Percentiles rank a stretch among this genome's conserved stretches.
These are phyloP conservation scores for Orthonyx spaldingii DNA, from an alignment of 2,113 vertebrate species.

Conservation along the genomic window DNA sequence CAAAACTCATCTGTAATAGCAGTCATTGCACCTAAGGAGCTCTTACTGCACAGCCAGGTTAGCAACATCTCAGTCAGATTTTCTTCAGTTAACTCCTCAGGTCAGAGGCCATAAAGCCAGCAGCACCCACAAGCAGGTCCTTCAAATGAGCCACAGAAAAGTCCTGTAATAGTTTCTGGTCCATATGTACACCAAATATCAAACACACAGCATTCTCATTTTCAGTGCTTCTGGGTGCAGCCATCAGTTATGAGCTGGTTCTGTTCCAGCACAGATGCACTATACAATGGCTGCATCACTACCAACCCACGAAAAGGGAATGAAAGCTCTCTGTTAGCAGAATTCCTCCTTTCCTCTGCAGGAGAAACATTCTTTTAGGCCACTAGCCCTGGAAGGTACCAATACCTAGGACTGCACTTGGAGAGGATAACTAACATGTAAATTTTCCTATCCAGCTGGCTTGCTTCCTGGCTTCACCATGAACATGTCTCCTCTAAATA, in stretches of 20 bases:
- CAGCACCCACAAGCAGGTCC: neutral
- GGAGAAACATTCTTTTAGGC: rapidly evolving
- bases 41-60: neutral
- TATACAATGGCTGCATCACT: neutral
- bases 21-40: neutral
- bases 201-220: neutral
- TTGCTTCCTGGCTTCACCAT: neutral
- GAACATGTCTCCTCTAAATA: neutral
- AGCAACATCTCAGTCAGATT: neutral
- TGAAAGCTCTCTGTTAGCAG: neutral
- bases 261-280: neutral
- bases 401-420: neutral
- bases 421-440: neutral
- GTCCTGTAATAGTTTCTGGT: neutral
- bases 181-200: neutral
- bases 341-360: neutral
- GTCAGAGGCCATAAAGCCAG: neutral
- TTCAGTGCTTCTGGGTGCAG: neutral
- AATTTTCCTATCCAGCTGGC: neutral
- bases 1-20: neutral
- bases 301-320: neutral
- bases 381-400: neutral
- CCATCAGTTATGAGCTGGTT: neutral
- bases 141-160: neutral
- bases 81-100: neutral